Evolutionary conservation across 2,797 vertebrate genomes (phyloP), one percentile per base, ranked within the genome.

Genomic region (Pogonophryne albipinna): DNA sequence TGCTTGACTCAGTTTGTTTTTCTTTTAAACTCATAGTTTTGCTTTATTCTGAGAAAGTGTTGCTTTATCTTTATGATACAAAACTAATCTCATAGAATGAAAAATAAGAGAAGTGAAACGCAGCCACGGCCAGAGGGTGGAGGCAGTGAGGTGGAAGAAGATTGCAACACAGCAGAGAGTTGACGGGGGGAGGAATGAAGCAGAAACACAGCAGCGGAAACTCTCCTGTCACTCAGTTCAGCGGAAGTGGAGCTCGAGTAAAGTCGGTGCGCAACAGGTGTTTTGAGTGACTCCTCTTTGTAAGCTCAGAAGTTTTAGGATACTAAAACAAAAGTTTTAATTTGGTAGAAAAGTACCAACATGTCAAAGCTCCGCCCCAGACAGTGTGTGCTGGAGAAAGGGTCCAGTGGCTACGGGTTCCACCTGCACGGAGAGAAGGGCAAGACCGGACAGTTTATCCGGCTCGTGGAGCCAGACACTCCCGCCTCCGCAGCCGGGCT

Each of bases 391-490:
- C 76, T 99, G 85, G 95, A 96, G 83, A 97, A 96, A 78, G 95
- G 95, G 1, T 13, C 93, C 14, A 85, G 78, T 49, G 97, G 98
- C 8, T 99, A 98, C 83, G 98, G 98, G 42, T 99, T 99, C 91
- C 98, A 99, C 89, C 93, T 99, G 80, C 98, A 99, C 90, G 97
- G 97, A 1, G 97, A 99, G 88, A 98, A 97, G 88, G 95, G 95
- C 64, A 97, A 96, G 62, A 88, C 82, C 44, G 98, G 98, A 4
- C 98, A 99, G 95, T 98, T 95, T 70, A 96, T 99, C 87, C 91
- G 97, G 17, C 94, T 97, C 10, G 98, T 99, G 81, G 98, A 99
- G 91, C 83, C 94, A 0, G 96, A 94, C 68, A 97, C 97, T 0
- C 94, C 97, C 7, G 97, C 98, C 5, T 91, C 95, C 47, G 82